Conservation (phyloP, 2,113 vertebrate species). For the Myxocyprinus asiaticus region DNA sequence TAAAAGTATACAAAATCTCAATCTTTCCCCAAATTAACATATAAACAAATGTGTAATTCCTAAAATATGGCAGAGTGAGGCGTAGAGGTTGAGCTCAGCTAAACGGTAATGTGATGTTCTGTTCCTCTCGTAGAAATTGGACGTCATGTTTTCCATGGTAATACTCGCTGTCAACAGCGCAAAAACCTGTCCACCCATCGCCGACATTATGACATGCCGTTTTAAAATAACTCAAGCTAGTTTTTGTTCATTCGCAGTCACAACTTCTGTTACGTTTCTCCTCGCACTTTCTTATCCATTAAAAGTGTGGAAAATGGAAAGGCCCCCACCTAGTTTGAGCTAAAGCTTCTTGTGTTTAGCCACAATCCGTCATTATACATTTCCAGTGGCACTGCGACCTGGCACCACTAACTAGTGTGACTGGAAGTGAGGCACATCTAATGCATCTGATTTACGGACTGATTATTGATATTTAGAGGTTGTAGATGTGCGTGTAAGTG, state of each 20-base stretch:
- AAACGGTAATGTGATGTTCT: neutral
- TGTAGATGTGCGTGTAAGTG: neutral
- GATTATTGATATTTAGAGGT: constrained; percentile 10
- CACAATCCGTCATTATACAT: constrained; percentile 39
- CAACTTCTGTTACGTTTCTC: neutral
- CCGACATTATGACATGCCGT: neutral
- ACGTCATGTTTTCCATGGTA: constrained; percentile 28
- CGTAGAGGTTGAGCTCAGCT: neutral
- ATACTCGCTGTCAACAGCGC: neutral
- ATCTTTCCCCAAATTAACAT: neutral
- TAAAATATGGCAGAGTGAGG: neutral
- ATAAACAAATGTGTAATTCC: neutral
- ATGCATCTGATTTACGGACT: constrained; percentile 40
- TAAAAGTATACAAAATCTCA: neutral
- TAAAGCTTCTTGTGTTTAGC: constrained; percentile 23
- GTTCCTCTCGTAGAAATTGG: neutral
- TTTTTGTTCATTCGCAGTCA: constrained; percentile 22
- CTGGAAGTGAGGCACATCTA: constrained; percentile 1
- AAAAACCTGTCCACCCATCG: neutral
- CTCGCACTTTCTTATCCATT: constrained; percentile 1
- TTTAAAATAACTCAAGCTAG: constrained; percentile 22
- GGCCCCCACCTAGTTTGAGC: constrained; percentile 16
- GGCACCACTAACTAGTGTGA: constrained; percentile 5
- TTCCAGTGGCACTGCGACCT: neutral
- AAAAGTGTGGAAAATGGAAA: neutral